Evolutionary conservation across 1,140 invertebrate genomes (phyloP), one percentile per base, ranked within the genome.

Genomic region (Magallana ariakensis): DNA sequence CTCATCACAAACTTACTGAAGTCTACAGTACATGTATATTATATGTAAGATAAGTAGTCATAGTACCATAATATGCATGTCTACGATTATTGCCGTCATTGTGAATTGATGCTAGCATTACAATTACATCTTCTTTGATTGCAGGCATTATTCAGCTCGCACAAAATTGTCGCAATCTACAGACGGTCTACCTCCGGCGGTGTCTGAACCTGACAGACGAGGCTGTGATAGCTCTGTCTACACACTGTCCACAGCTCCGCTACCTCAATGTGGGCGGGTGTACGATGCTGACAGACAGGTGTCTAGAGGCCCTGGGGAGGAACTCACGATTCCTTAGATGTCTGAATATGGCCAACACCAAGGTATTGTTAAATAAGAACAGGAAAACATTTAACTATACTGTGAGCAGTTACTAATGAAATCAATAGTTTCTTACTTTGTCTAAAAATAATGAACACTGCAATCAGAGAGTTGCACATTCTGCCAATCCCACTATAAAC

Each of bases 211-310:
- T 93, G 0, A 93, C 92, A 53, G 93, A 93, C 85, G 89, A 90
- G 8, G 92, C 88, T 11, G 80, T 93, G 22, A 89, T 91, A 1
- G 87, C 89, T 0, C 55, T n/a, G n/a, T 90, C 92, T 4, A 60
- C 82, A 16, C 83, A 90, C 83, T 93, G 93, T 86, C 90, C 87
- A 53, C 83, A 85, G 11, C 87, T 93, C n/a, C 83, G 90, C 2
- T 88, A 91, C 60, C 89, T 93, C 46, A 93, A 93, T 80, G 85
- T 92, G 56, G 92, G 93, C 15, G 92, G 92, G 19, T 93, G 92
- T 87, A 33, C 56, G 8, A 85, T 60, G 5, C 80, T 93, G 33
- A 93, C 92, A 11, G 92, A 93, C 66, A 75, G 62, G 19, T 89
- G 90, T 22, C 84, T 92, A 7, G 66, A 84, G 58, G 88, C 91